A percentile compares a stretch with the other conserved stretches of the same genome.
phyloP scores from a whole-genome alignment of 2,888 invertebrate genomes.

The Trilocha varians region DNA sequence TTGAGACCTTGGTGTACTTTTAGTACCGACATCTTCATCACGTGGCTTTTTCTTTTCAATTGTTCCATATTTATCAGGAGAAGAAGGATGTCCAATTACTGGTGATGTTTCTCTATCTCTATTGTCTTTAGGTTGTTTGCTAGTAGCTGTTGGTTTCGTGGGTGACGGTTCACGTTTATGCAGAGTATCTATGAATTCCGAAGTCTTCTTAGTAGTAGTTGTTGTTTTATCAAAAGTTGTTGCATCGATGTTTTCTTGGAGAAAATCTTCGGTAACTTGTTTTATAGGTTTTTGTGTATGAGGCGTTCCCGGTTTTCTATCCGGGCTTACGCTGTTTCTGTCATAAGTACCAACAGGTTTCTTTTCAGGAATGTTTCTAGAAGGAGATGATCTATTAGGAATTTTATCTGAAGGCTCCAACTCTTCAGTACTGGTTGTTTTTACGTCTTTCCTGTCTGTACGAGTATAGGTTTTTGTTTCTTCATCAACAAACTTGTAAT shows the following conservation, averaged over 20 bases:
- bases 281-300: neutral
- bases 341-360: conserved; percentile 18
- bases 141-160: conserved; percentile 20
- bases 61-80: conserved; percentile 16
- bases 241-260: neutral
- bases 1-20: conserved; percentile 4
- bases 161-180: conserved; percentile 35
- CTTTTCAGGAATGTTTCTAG: conserved; percentile 22
- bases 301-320: too few relatives aligned
- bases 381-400: conserved; percentile 18
- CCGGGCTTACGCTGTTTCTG: too few relatives aligned
- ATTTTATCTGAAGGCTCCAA: conserved; percentile 14
- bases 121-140: neutral
- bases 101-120: neutral
- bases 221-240: neutral
- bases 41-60: conserved; percentile 24
- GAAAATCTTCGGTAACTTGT: neutral
- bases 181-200: conserved; percentile 3
- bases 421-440: conserved; percentile 4
- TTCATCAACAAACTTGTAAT: conserved; percentile 54
- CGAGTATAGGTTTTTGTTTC: conserved; percentile 53
- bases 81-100: neutral
- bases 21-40: conserved; percentile 3
- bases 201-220: neutral
- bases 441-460: conserved; percentile 20